Base-by-base conservation (phyloP, 1,140 invertebrate species). In the Lasaia peninsularis region DNA sequence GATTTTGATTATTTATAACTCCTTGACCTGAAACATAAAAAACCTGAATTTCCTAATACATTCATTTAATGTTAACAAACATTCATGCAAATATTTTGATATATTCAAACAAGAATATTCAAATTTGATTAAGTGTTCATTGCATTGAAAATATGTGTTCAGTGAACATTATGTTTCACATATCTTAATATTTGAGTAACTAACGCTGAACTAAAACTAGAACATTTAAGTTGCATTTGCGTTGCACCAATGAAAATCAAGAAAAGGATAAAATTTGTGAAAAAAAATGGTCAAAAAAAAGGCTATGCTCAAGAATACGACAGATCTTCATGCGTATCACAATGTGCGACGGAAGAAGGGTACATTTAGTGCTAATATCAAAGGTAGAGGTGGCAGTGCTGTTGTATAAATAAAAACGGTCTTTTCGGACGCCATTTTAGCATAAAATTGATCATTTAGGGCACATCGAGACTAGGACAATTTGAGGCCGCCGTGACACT, bases 311-410 rank as follows among this genome's bases (percentile, higher is more conserved):
- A 57, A 62, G 69, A 74, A 67, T 71, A 71, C 54, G 52, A 71
- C 57, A 69, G 58, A 73, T 66, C 56, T 52, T 74, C 80, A 86
- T 83, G 82, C 80, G 64, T 63, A 58, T 63, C 63, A 73, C 74
- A 80, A 69, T 71, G 85, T 86, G 85, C 80, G 72, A 71, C 24
- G 66, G 52, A 63, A 37, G 18, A 55, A 63, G 67, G 74, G 67
- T 73, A 88, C 85, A 85, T 69, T 78, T 76, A 80, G 85, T 88
- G 85, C 85, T 67, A 56, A 60, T 65, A 63, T 71, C 75, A 81
- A 67, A 73, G 56, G 56, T 78, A 78, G 69, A 77, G 60, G 71
- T 75, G 67, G 73, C 74, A 69, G 85, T 88, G 85, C 82, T 53
- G 66, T 70, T 65, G 65, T 67, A 67, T 54, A 70, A 69, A 76